Evolutionary conservation across 2,797 vertebrate species (phyloP).

Genomic region (Cossypha polioptera): DNA sequence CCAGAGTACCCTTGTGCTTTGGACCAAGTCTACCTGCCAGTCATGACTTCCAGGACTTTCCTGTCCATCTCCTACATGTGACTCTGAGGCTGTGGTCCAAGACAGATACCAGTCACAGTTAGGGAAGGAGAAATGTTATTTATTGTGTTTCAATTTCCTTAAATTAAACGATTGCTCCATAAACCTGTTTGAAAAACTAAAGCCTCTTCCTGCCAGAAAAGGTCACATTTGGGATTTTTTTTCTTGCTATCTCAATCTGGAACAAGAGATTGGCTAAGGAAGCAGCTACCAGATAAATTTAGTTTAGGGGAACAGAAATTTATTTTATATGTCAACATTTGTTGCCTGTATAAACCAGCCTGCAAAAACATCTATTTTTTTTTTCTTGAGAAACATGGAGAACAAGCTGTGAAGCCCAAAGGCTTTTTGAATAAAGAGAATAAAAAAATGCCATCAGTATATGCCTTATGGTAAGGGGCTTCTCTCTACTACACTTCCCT

Average conservation of each 20-base stretch:
- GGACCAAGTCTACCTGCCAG: background rate
- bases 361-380: background rate
- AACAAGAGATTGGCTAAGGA: background rate
- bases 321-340: background rate
- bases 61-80: rapidly evolving
- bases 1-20: background rate
- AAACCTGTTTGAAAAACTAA: background rate
- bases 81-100: rapidly evolving
- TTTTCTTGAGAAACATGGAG: background rate
- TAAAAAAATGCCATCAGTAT: background rate
- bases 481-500: background rate
- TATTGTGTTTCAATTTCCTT: background rate
- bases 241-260: background rate
- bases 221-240: background rate
- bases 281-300: background rate
- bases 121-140: background rate
- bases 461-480: background rate
- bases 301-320: background rate
- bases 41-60: background rate
- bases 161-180: background rate
- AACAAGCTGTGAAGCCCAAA: background rate
- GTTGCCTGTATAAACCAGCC: background rate
- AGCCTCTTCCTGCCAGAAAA: background rate
- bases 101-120: background rate
- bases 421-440: background rate